Evolutionary conservation across 2,888 invertebrate species (phyloP).

Genomic region (Eupithecia insigniata): DNA sequence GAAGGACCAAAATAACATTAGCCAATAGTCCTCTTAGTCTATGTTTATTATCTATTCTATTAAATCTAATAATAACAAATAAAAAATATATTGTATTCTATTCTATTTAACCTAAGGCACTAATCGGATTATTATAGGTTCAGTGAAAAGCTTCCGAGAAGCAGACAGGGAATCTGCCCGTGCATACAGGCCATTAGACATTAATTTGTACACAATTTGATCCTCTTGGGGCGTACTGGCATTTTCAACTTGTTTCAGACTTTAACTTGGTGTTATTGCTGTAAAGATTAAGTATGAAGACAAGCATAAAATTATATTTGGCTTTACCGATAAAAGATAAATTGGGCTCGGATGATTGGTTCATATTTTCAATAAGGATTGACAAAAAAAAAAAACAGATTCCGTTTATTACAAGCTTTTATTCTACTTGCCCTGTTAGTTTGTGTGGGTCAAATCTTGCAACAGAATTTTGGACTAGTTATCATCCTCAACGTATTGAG

Average conservation of each 20-base stretch:
- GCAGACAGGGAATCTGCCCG: slow-evolving; percentile 11
- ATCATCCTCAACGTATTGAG: too few relatives aligned
- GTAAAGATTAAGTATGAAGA: neutral
- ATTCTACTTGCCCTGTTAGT: too few relatives aligned
- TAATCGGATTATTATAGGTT: slow-evolving; percentile 36
- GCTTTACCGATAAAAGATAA: neutral
- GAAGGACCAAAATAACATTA: neutral
- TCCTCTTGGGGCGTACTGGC: slow-evolving; percentile 13
- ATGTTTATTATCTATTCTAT: too few relatives aligned
- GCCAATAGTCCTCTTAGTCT: too few relatives aligned
- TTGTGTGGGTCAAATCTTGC: too few relatives aligned
- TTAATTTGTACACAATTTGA: slow-evolving; percentile 29
- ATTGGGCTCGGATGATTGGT: neutral
- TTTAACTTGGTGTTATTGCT: slow-evolving; percentile 9
- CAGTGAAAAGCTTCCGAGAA: slow-evolving; percentile 34
- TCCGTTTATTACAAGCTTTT: too few relatives aligned
- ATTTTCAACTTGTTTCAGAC: slow-evolving; percentile 27
- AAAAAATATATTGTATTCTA: too few relatives aligned
- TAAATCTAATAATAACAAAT: too few relatives aligned
- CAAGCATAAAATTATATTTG: slow-evolving; percentile 5
- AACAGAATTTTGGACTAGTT: too few relatives aligned
- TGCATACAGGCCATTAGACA: slow-evolving; percentile 26
- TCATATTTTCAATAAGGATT: too few relatives aligned
- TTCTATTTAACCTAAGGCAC: slow-evolving; percentile 17
- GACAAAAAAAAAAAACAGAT: too few relatives aligned